Evolutionary conservation across 2,113 vertebrate species (phyloP).

Genomic region (Scytalopus superciliaris): DNA sequence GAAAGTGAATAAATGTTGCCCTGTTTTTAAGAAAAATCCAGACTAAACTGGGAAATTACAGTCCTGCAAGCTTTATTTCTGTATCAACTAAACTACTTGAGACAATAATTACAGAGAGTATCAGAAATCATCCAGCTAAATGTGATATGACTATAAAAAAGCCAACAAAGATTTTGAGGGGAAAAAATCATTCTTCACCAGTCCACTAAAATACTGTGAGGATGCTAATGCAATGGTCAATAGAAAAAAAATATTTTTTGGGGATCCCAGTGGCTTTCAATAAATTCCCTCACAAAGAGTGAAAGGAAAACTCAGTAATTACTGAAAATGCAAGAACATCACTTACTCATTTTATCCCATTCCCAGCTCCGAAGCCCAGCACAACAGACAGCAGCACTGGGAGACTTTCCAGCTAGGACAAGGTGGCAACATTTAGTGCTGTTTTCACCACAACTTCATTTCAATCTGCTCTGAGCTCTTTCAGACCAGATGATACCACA

Average conservation of each 20-base stretch:
- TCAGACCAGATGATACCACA: not conserved
- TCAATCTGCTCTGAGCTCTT: not conserved
- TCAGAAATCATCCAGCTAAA: conserved; percentile 24
- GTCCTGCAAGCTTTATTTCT: not conserved
- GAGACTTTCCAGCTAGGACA: not conserved
- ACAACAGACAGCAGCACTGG: not conserved
- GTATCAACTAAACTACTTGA: conserved; percentile 8
- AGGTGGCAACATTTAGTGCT: not conserved
- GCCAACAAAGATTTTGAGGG: not conserved
- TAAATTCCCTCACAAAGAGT: not conserved
- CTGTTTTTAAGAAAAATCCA: conserved; percentile 6
- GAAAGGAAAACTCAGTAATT: not conserved
- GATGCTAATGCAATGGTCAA: not conserved
- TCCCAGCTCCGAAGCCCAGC: not conserved
- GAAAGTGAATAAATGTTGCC: not conserved
- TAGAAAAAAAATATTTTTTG: not conserved
- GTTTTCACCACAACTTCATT: not conserved
- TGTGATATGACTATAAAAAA: not conserved
- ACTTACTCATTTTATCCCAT: not conserved
- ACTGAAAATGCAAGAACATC: not conserved
- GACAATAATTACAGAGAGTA: conserved; percentile 25
- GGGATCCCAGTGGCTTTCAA: not conserved
- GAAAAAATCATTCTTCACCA: not conserved
- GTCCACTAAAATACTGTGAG: not conserved
- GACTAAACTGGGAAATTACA: not conserved